Evolutionary conservation across 2,113 vertebrate species (phyloP), one percentile per base, ranked within the genome.

Genomic region (Mellivora capensis): DNA sequence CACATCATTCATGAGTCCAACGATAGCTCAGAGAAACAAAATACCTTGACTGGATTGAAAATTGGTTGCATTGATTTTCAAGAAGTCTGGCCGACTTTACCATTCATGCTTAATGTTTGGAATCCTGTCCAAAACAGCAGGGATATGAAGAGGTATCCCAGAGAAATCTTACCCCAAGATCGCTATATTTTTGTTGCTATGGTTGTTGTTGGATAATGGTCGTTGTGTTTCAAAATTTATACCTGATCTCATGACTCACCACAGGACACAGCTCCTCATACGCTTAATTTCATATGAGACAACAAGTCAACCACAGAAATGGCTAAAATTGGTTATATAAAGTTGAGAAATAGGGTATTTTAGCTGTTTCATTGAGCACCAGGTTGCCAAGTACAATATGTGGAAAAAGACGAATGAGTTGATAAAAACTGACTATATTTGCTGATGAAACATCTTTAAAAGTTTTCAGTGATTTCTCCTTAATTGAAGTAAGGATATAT

Each of bases 31-130:
- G 44, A 64, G 44, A n/a, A 7, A 21, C 18, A 54, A 52, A 91
- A 69, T 34, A 14, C 42, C 42, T 52, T 7, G 3, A 7, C 10
- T 5, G 20, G 20, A 34, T 20, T 12, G 9, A 34, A 31, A 71
- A 44, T 13, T 25, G 47, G 12, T 11, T 71, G 27, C 6, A 1
- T 7, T 64, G 23, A 15, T 52, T 67, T 39, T 80, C 34, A 20
- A 15, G 59, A 49, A 4, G 7, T 4, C n/a, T 23, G 25, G 25
- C 18, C 4, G 61, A 25, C n/a, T 69, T 15, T 10, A 7, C 34
- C 27, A 42, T 25, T 14, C 8, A 13, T 3, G 1, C 8, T 3
- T 5, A 11, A 9, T 34, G 61, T 34, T 57, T 11, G 5, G 47
- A 57, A 57, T 91, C 13, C 37, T 12, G 12, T 42, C 9, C 21